These are phyloP conservation scores for Chamaea fasciata DNA, from an alignment of 2,113 vertebrate species.

Conservation along the genomic window DNA sequence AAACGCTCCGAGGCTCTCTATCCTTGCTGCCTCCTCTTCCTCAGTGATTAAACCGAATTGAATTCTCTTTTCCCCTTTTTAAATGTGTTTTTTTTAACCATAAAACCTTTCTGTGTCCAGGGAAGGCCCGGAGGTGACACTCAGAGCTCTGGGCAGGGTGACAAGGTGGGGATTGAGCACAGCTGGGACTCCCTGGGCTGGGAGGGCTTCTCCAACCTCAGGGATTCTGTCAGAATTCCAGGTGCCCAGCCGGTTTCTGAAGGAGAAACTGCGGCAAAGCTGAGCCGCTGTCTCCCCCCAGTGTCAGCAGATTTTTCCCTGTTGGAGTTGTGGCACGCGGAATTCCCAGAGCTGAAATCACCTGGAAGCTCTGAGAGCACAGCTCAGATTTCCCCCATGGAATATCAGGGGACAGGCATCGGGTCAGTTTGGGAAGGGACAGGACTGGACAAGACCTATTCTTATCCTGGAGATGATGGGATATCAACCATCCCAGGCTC, in stretches of 20 bases:
- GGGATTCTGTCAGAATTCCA: not conserved
- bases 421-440: not conserved
- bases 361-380: not conserved
- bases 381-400: not conserved
- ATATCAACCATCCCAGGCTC: not conserved
- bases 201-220: not conserved
- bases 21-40: not conserved
- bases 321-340: not conserved
- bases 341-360: not conserved
- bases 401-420: not conserved
- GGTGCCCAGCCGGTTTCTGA: not conserved
- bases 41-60: not conserved
- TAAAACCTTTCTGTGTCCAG: not conserved
- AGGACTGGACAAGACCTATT: not conserved
- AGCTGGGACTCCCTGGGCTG: accelerated
- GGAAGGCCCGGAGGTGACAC: not conserved
- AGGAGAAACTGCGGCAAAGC: not conserved
- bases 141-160: not conserved
- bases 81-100: not conserved
- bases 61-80: not conserved
- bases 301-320: not conserved
- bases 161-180: not conserved
- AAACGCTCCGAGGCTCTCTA: not conserved
- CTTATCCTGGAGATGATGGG: not conserved
- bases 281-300: constrained; percentile 53